Evolutionary conservation across 2,888 invertebrate species (phyloP).

Genomic region (Amiota communis): DNA sequence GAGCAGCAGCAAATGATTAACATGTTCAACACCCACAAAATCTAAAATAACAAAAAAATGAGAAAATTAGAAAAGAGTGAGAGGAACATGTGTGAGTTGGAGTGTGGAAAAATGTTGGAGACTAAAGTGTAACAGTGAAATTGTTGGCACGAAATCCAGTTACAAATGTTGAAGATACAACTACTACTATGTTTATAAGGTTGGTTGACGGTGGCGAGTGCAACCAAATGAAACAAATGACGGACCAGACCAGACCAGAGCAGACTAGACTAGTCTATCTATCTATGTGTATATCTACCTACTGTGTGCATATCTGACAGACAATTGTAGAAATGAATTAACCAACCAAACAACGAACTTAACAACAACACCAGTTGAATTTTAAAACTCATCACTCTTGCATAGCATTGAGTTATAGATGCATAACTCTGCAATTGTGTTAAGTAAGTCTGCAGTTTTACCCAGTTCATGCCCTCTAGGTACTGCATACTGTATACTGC

Average conservation of each 20-base stretch:
- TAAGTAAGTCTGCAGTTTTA: not conserved
- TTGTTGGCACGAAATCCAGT: too few species aligned
- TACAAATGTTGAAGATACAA: not conserved
- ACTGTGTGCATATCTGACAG: too few species aligned
- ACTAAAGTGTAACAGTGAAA: too few species aligned
- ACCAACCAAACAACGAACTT: not conserved
- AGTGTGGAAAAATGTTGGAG: too few species aligned
- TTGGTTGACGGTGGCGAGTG: too few species aligned
- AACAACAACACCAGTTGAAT: not conserved
- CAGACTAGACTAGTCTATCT: too few species aligned
- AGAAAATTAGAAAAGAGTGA: conserved; percentile 23
- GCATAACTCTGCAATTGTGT: not conserved
- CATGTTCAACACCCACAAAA: conserved; percentile 36
- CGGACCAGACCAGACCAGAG: too few species aligned
- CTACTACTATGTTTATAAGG: too few species aligned
- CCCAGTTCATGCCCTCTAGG: not conserved
- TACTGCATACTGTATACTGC: not conserved
- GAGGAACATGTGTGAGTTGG: too few species aligned
- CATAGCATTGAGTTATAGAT: conserved; percentile 3
- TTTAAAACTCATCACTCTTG: conserved; percentile 6
- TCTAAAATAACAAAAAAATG: conserved; percentile 30
- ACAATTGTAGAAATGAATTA: not conserved
- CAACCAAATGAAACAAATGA: too few species aligned
- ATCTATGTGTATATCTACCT: too few species aligned
- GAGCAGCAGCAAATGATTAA: not conserved